Base-by-base conservation (phyloP, 2,888 invertebrate species). In the Acleris literana region DNA sequence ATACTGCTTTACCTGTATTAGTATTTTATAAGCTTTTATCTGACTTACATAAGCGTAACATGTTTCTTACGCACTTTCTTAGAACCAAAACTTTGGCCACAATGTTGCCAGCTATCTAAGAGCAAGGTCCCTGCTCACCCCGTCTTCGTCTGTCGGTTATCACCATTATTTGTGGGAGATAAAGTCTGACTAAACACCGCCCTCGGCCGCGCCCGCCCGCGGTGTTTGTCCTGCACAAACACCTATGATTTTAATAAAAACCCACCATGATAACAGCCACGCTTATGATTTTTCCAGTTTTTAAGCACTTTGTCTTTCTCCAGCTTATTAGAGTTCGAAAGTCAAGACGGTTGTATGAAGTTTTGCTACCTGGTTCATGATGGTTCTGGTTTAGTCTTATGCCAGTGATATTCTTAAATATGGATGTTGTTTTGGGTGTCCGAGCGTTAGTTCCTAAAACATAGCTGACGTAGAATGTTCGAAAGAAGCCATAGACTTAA, bases 151-250 rank as follows among this genome's bases (percentile, higher is more conserved):
- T 57, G 69, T 69, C 59, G 71, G 72, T 81, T 81, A 81, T 80
- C 80, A 73, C 76, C 72, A 77, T 66, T 89, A 87, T 90, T 90
- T 90, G 85, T 78, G 77, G 71, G 80, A 78, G 90, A 90, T 90
- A 90, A 86, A 82, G 80, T 77, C 76, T 79, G 78, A 81, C 81
- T 84, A 86, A 84, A 86, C 81, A 82, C 82, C 85, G 85, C 86
- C 84, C 84, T 82, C 76, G 77, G 71, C 76, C 78, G 79, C 72
- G 86, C 88, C 90, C 88, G 86, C 89, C 86, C 87, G 86, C 80
- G 72, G 75, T 86, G 87, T 90, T 85, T 86, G 80, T 76, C 68
- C 67, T 70, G 68, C 71, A 76, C 84, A 88, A 88, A 87, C 86
- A 86, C 71, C 72, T 71, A 72, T 78, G 78, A 76, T 79, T 81